These are phyloP conservation scores for Python bivittatus DNA, from an alignment of 2,113 vertebrate genomes.

Conservation along the genomic window DNA sequence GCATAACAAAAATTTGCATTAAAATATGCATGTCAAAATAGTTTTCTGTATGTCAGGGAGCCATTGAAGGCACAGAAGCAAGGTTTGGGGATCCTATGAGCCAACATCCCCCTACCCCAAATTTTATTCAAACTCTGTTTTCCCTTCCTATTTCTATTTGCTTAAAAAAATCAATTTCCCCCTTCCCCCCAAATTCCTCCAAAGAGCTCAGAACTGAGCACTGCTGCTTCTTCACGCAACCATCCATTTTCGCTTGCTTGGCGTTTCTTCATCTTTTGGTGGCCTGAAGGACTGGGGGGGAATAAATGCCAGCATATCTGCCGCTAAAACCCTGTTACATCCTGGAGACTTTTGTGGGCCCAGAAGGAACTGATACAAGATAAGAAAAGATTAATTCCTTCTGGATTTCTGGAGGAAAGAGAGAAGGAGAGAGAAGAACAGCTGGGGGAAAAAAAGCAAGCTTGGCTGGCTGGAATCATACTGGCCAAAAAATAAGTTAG, in stretches of 20 bases:
- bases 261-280: not conserved
- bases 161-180: not conserved
- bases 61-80: not conserved
- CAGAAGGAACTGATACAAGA: slow-evolving; percentile 9
- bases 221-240: not conserved
- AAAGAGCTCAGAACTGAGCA: not conserved
- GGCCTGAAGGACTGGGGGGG: slow-evolving; percentile 1
- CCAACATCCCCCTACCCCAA: too few species aligned
- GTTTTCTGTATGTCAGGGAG: not conserved
- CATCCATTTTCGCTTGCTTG: not conserved
- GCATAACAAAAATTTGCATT: not conserved
- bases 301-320: not conserved
- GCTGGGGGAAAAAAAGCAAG: not conserved
- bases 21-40: not conserved
- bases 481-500: not conserved
- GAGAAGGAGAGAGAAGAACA: not conserved
- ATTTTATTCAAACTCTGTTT: not conserved
- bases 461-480: not conserved
- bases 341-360: not conserved
- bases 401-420: not conserved
- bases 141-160: not conserved
- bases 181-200: not conserved
- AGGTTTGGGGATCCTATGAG: too few species aligned
- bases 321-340: not conserved
- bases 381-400: slow-evolving; percentile 8